Conservation (phyloP, 2,888 invertebrate species). For the Tridacna gigas region DNA sequence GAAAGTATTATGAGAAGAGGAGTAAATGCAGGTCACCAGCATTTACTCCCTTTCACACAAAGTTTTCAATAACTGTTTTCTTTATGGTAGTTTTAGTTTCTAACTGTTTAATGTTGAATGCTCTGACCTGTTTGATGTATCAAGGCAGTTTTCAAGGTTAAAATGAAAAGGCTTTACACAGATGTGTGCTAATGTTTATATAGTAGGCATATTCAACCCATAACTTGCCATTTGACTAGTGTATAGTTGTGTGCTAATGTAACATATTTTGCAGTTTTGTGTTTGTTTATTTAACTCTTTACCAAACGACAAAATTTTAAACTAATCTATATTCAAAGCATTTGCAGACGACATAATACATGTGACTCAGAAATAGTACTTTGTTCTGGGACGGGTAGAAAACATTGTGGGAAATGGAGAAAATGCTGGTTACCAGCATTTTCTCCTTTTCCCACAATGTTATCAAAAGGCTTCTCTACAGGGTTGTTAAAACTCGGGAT, state of each 20-base stretch:
- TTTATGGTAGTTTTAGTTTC: background rate
- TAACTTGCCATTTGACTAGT: background rate
- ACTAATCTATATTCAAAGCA: too few species aligned
- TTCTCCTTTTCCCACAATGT: background rate
- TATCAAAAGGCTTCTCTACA: background rate
- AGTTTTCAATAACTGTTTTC: constrained; percentile 9
- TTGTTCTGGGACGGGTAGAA: background rate
- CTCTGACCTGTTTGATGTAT: too few species aligned
- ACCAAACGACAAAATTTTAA: too few species aligned
- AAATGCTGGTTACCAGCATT: background rate
- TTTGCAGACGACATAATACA: too few species aligned
- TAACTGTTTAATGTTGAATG: too few species aligned
- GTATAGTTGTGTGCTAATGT: too few species aligned
- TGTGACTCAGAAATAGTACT: too few species aligned
- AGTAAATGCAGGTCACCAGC: background rate
- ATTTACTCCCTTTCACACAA: background rate
- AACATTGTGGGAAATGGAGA: background rate
- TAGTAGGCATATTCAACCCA: background rate
- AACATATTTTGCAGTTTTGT: too few species aligned
- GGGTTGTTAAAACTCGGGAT: background rate
- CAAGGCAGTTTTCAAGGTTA: too few species aligned
- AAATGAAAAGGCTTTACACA: background rate
- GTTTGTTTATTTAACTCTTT: too few species aligned
- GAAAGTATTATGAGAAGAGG: too few species aligned
- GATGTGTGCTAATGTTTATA: background rate